Evolutionary conservation across 2,888 invertebrate genomes (phyloP).

Genomic region (Hololepta plana): DNA sequence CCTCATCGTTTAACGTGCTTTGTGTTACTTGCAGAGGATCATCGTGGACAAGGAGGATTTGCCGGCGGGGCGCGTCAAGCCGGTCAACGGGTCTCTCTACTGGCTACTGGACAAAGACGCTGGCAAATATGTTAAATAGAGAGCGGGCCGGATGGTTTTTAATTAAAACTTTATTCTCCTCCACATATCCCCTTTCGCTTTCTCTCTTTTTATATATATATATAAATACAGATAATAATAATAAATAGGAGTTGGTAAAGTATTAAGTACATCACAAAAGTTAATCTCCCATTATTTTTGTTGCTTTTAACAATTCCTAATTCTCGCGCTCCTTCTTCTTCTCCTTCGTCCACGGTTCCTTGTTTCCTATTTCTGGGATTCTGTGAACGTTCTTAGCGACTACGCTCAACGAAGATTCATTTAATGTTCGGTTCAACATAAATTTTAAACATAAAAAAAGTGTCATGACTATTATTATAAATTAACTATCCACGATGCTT

Average conservation of each 20-base stretch:
- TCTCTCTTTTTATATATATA: slow-evolving; percentile 9
- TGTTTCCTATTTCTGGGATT: no score
- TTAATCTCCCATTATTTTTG: no score
- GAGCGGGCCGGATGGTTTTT: neutral
- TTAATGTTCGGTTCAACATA: no score
- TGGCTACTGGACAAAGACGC: slow-evolving; percentile 44
- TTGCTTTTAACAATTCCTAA: no score
- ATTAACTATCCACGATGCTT: no score
- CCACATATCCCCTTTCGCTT: slow-evolving; percentile 3
- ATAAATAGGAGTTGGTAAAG: slow-evolving; percentile 24
- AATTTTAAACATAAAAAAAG: no score
- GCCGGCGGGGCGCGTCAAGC: slow-evolving; percentile 60
- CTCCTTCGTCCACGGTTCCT: no score
- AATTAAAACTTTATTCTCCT: neutral
- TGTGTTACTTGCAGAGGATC: slow-evolving; percentile 41
- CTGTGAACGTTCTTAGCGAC: no score
- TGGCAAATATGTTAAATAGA: slow-evolving; percentile 15
- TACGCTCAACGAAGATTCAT: no score
- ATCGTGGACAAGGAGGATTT: slow-evolving; percentile 55
- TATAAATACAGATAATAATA: slow-evolving; percentile 20
- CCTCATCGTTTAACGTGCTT: slow-evolving; percentile 4
- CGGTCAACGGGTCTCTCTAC: slow-evolving; percentile 45
- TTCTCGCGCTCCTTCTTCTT: neutral
- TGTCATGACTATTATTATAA: no score
- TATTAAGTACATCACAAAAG: slow-evolving; percentile 30